Conservation (phyloP, 2,888 invertebrate species). For the Cabera pusaria region DNA sequence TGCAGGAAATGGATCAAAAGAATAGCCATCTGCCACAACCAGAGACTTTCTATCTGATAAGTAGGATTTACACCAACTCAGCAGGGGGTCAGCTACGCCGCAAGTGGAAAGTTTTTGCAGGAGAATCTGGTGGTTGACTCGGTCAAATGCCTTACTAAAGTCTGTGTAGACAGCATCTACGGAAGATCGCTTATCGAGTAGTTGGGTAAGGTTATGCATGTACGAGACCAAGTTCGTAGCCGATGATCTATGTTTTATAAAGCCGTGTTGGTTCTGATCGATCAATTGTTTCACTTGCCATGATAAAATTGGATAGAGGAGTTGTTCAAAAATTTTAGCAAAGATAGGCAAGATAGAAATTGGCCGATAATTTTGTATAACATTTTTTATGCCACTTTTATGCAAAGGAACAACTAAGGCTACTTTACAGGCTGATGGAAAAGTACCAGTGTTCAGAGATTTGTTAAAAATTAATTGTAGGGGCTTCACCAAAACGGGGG, state of each 20-base stretch:
- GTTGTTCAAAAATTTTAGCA: conserved; percentile 24
- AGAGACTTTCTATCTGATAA: conserved; percentile 1
- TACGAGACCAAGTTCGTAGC: conserved; percentile 20
- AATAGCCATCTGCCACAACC: conserved; percentile 6
- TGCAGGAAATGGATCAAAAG: conserved; percentile 1
- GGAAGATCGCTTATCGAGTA: conserved; percentile 15
- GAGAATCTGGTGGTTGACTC: conserved; percentile 4
- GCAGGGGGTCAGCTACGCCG: conserved; percentile 2
- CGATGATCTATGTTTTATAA: conserved; percentile 24
- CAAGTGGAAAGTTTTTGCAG: conserved; percentile 1
- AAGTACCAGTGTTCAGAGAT: conserved; percentile 11
- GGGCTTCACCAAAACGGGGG: not conserved
- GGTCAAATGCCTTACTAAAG: conserved; percentile 14
- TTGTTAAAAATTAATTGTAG: conserved; percentile 13
- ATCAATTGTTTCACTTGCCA: conserved; percentile 14
- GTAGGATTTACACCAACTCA: conserved; percentile 16
- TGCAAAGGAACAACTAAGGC: conserved; percentile 20
- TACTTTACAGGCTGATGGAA: conserved; percentile 21
- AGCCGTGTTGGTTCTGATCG: conserved; percentile 26
- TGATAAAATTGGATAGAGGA: conserved; percentile 17
- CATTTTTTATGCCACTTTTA: conserved; percentile 13
- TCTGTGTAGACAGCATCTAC: conserved; percentile 20
- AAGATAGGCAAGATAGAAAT: conserved; percentile 20
- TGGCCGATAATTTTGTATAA: conserved; percentile 21
- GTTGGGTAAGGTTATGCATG: conserved; percentile 9